Evolutionary conservation across 2,113 vertebrate genomes (phyloP), one percentile per base, ranked within the genome.

Genomic region (Rhegmatorhina hoffmannsi): DNA sequence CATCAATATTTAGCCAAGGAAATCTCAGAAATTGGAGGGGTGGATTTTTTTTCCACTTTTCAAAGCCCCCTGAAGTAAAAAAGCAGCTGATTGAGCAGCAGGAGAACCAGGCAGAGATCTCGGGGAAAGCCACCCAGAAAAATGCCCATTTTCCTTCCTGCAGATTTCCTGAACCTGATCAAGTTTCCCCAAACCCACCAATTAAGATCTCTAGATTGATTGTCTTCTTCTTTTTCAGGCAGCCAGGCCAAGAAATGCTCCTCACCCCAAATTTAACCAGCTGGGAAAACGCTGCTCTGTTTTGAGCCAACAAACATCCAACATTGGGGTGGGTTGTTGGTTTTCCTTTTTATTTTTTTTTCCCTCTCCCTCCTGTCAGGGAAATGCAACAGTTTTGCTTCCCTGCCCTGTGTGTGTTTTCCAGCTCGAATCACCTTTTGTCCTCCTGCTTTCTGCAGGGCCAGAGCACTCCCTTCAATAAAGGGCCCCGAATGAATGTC

Each of bases 361-460:
- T 21, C 50, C n/a, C 29, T 28, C 34, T 47, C 34, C 29, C 24
- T 83, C 82, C 52, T 50, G 28, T 6, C 34, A 72, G n/a, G 44
- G 23, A 70, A 93, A 72, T 0, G 13, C 78, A 83, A 44, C 62
- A 64, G 56, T 89, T 80, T 56, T 76, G 63, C 63, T 50, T 80
- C 66, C 82, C 66, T 60, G 62, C 56, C 38, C 84, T 33, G 5
- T 15, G 10, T 36, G 36, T 28, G 70, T 58, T 64, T 76, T 1
- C 19, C 70, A 72, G 85, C 78, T 72, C 33, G 53, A 50, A 74
- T 83, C 20, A 1, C 58, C 95, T 95, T 97, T 97, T 92, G 96
- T 97, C 91, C 90, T 19, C 0, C 15, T 34, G 92, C 55, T 97
- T 95, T 96, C 96, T 76, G 94, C 69, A 64, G 96, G 69, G 83